Evolutionary conservation across 2,113 vertebrate species (phyloP).

Genomic region (Taurulus bubalis): DNA sequence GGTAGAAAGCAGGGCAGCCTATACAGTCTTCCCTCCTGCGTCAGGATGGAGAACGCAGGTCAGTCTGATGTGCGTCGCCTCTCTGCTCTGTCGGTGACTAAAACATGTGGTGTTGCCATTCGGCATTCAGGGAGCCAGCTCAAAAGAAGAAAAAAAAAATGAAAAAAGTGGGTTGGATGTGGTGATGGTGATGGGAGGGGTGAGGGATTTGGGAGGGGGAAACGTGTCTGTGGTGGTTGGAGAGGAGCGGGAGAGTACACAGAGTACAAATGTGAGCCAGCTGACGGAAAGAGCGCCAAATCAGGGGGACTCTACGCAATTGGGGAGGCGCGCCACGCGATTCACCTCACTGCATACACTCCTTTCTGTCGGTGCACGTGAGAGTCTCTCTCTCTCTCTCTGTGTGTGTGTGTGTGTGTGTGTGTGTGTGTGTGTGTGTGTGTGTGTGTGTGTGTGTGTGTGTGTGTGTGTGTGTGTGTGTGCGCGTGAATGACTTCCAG

Average conservation of each 20-base stretch:
- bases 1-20: constrained; percentile 19
- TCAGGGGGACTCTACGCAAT: constrained; percentile 57
- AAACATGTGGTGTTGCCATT: constrained; percentile 82
- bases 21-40: constrained; percentile 46
- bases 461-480: neutral
- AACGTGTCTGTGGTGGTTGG: constrained; percentile 18
- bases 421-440: no score
- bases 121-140: constrained; percentile 73
- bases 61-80: constrained; percentile 84
- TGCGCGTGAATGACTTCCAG: constrained; percentile 50
- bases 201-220: constrained; percentile 33
- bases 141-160: neutral
- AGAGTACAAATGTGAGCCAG: constrained; percentile 71
- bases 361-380: neutral
- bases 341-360: constrained; percentile 24
- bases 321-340: constrained; percentile 51
- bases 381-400: neutral
- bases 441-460: no score
- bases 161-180: constrained; percentile 15
- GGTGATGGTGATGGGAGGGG: constrained; percentile 27
- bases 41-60: constrained; percentile 77
- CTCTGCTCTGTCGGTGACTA: constrained; percentile 81
- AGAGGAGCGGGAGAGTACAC: constrained; percentile 25
- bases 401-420: no score
- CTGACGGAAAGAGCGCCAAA: constrained; percentile 76